Evolutionary conservation across 2,113 vertebrate genomes (phyloP), one percentile per base, ranked within the genome.

Genomic region (Climacteris rufus): DNA sequence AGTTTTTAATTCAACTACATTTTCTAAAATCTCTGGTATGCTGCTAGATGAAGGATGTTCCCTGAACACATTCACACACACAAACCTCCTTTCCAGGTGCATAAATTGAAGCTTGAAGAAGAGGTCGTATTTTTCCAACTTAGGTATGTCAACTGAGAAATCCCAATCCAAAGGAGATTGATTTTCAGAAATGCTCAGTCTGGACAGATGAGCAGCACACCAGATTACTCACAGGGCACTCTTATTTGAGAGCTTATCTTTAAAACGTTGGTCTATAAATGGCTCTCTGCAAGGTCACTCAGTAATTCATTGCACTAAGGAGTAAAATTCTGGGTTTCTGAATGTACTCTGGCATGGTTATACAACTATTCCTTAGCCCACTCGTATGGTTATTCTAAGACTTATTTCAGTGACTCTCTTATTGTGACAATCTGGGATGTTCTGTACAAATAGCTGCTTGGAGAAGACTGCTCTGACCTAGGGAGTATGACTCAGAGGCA

Each of bases 221-320:
- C 56, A 92, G 80, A 95, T 96, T 94, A 82, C 22, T 89, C 86
- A 91, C 45, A 87, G 69, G 71, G 23, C 50, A 86, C 68, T 95
- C 66, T 91, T 90, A 71, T 65, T 75, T 77, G 66, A 94, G 76
- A 93, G 85, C 57, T 93, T 87, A 90, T 83, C 79, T 93, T 88
- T 88, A 91, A 95, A 94, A 83, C 11, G 33, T 74, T 86, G 42
- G 42, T 74, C 69, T 90, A 66, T 80, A 90, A 85, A 90, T 37
- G 84, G 52, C 15, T 77, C 30, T 88, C 84, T 56, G n/a, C 54
- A 80, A 94, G 65, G 70, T 65, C 70, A 74, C 0, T 0, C 23
- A n/a, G 30, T 57, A 89, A 88, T 72, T 91, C 45, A 13, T 23
- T 9, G 30, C 22, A 24, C 27, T 27, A 54, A 68, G 61, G 50